Evolutionary conservation across 2,888 invertebrate species (phyloP).

Genomic region (Bellardia pandia): DNA sequence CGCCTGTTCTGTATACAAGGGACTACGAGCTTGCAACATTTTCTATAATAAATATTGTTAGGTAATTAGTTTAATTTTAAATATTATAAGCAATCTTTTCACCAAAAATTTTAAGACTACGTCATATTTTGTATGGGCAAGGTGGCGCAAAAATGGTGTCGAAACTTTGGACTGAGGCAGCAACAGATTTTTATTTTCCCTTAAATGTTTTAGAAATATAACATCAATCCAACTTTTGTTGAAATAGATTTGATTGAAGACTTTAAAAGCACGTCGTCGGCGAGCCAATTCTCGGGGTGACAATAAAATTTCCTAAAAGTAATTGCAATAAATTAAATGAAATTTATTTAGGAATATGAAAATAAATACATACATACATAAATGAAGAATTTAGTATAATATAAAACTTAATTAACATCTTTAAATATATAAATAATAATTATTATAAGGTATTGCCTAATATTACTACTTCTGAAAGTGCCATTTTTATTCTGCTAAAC

Average conservation of each 20-base stretch:
- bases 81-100: conserved; percentile 17
- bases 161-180: conserved; percentile 77
- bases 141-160: conserved; percentile 74
- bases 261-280: conserved; percentile 77
- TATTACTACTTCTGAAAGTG: too few species aligned
- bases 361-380: too few species aligned
- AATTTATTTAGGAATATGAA: too few species aligned
- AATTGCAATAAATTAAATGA: not conserved
- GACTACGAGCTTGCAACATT: conserved; percentile 81
- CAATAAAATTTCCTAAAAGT: conserved; percentile 76
- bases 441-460: too few species aligned
- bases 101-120: conserved; percentile 79
- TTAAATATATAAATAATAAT: too few species aligned
- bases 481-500: too few species aligned
- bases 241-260: conserved; percentile 81
- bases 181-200: conserved; percentile 76
- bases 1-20: conserved; percentile 78
- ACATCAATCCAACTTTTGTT: conserved; percentile 80
- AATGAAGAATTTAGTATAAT: too few species aligned
- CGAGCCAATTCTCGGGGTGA: conserved; percentile 80
- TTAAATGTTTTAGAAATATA: conserved; percentile 78
- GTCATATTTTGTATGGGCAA: conserved; percentile 77
- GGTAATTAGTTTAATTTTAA: not conserved
- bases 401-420: too few species aligned
- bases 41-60: conserved; percentile 74